A percentile compares a stretch with the other conserved stretches of the same genome.
Evolutionary conservation across 2,113 vertebrate species (phyloP).

Genomic region (Sterna hirundo): DNA sequence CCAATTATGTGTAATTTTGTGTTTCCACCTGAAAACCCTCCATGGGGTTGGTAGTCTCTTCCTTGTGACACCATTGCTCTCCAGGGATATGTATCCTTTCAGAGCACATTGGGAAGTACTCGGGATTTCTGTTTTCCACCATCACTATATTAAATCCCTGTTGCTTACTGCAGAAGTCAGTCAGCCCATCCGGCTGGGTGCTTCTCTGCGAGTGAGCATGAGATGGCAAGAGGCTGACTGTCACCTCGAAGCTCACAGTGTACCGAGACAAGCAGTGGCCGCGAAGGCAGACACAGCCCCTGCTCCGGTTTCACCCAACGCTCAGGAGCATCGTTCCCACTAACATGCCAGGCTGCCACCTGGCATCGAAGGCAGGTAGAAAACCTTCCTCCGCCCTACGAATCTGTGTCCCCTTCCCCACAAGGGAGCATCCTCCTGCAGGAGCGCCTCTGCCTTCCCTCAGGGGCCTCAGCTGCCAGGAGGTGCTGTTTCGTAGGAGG

Average conservation of each 20-base stretch:
- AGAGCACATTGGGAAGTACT: background rate
- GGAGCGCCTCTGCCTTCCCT: background rate
- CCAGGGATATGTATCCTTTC: background rate
- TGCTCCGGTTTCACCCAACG: rapidly evolving
- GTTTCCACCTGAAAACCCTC: background rate
- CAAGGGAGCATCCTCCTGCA: background rate
- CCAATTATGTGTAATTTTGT: background rate
- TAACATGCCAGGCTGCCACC: background rate
- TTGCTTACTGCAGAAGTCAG: background rate
- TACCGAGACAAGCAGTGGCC: rapidly evolving
- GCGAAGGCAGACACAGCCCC: background rate
- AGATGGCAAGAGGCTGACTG: rapidly evolving
- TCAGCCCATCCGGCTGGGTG: background rate
- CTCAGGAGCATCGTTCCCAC: background rate
- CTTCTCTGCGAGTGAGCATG: rapidly evolving
- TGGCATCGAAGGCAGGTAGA: background rate
- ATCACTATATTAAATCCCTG: background rate
- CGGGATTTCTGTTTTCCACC: background rate
- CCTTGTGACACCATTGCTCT: background rate
- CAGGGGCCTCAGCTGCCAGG: background rate
- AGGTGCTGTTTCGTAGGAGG: background rate
- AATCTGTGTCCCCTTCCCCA: background rate
- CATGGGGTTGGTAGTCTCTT: background rate
- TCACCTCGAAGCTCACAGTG: background rate
- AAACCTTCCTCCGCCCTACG: background rate